Base-by-base conservation (phyloP, 30 jellyfish, hydroid and myxozoan species). In the Aurelia aurita region DNA sequence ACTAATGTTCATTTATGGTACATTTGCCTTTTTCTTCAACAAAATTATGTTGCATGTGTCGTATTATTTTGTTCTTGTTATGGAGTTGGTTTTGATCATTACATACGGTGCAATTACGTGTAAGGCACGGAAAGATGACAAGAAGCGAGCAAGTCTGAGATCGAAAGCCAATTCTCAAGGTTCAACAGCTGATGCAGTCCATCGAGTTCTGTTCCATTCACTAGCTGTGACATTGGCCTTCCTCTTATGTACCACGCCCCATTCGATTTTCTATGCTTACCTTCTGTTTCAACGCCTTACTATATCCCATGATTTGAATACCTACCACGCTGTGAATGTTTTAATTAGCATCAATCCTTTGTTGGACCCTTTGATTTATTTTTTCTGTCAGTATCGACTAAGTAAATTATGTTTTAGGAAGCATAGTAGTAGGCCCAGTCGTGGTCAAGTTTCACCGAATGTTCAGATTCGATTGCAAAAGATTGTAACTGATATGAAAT, bases 191-290 rank as follows among this genome's bases (percentile, higher is more conserved):
- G 32, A 31, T 35, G 19, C 43, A 61, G 35, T 39, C 18, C 28
- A 31, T 8, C 55, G 55, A 58, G 75, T 74, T 11, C 28, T 74
- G n/a, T 32, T 16, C 5, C 43, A 53, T 29, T 74, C 86, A 26
- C 16, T 74, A 20, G 86, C 74, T 15, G 86, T 74, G 32, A 74
- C 86, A 0, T 35, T 54, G 11, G 74, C 86, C 3, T 74, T 74
- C 62, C 35, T 74, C 35, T 5, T 74, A 8, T 74, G 86, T 51
- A 74, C 86, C 11, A 6, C 27, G 44, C 86, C 86, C 1, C 86
- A 74, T 55, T 58, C 75, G 2, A 22, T 58, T 54, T 74, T 51
- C 75, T 74, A 74, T 64, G 5, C 55, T 25, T 74, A 53, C n/a
- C 64, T 54, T 28, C 13, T 18, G 27, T 21, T 6, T 0, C 12